Evolutionary conservation across 2,797 vertebrate species (phyloP).

Genomic region (Poeciliopsis turneri): DNA sequence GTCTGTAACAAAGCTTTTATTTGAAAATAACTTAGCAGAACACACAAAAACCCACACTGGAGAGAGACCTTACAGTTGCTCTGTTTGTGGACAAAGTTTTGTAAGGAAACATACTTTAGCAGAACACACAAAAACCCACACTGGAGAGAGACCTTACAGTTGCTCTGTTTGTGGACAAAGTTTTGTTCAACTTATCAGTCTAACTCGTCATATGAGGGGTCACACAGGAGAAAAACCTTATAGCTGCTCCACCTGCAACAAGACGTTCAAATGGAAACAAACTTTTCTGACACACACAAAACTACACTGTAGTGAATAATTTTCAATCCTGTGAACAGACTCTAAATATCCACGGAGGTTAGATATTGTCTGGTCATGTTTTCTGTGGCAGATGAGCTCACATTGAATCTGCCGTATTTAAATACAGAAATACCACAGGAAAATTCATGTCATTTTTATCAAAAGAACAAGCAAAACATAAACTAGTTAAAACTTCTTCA

Average conservation of each 20-base stretch:
- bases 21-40: slow-evolving; percentile 11
- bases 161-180: slow-evolving; percentile 6
- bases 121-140: slow-evolving; percentile 13
- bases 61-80: too few species aligned
- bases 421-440: neutral
- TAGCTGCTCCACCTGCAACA: slow-evolving; percentile 1
- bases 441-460: neutral
- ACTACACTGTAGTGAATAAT: neutral
- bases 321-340: neutral
- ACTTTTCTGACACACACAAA: slow-evolving; percentile 24
- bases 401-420: neutral
- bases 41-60: too few species aligned
- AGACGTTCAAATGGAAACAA: slow-evolving; percentile 26
- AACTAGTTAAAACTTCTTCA: neutral
- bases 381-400: neutral
- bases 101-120: slow-evolving; percentile 28
- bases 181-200: slow-evolving; percentile 12
- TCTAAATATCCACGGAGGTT: neutral
- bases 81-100: neutral
- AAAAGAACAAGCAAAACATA: neutral
- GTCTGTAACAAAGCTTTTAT: slow-evolving; percentile 3
- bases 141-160: slow-evolving; percentile 30
- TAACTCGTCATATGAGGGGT: slow-evolving; percentile 9
- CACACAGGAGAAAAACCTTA: slow-evolving; percentile 33
- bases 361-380: neutral